These are phyloP conservation scores for Sula dactylatra DNA, from an alignment of 2,113 vertebrate species.

Conservation along the genomic window DNA sequence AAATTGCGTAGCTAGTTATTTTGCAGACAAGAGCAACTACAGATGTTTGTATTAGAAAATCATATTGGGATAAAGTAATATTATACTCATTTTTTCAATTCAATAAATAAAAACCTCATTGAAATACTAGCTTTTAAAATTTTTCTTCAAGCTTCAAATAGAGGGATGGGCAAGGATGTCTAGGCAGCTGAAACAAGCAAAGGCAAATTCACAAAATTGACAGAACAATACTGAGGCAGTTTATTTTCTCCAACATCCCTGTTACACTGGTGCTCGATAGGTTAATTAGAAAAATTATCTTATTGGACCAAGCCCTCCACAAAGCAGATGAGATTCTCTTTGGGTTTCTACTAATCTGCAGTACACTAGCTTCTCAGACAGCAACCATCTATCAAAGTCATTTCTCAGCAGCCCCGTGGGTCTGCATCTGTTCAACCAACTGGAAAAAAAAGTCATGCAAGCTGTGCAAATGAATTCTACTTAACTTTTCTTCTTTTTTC, in stretches of 20 bases:
- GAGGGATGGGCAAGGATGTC: conserved; percentile 1
- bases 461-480: conserved; percentile 73
- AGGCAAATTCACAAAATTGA: not conserved
- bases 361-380: conserved; percentile 73
- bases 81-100: not conserved
- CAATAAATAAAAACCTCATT: not conserved
- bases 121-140: not conserved
- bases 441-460: conserved; percentile 76
- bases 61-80: not conserved
- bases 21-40: conserved; percentile 1
- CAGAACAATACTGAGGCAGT: conserved; percentile 62
- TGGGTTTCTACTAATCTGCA: conserved; percentile 82
- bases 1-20: conserved; percentile 9
- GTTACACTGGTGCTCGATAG: conserved; percentile 76
- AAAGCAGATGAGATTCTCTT: conserved; percentile 78
- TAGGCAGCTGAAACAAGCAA: conserved; percentile 16
- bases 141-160: conserved; percentile 1
- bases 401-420: conserved; percentile 73
- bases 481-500: not conserved
- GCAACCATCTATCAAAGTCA: conserved; percentile 83
- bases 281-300: conserved; percentile 98
- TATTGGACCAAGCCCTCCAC: conserved; percentile 76
- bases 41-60: not conserved
- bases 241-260: conserved; percentile 68
- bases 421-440: conserved; percentile 79